Base-by-base conservation (phyloP, 2,797 vertebrate species). In the Epinephelus awoara region DNA sequence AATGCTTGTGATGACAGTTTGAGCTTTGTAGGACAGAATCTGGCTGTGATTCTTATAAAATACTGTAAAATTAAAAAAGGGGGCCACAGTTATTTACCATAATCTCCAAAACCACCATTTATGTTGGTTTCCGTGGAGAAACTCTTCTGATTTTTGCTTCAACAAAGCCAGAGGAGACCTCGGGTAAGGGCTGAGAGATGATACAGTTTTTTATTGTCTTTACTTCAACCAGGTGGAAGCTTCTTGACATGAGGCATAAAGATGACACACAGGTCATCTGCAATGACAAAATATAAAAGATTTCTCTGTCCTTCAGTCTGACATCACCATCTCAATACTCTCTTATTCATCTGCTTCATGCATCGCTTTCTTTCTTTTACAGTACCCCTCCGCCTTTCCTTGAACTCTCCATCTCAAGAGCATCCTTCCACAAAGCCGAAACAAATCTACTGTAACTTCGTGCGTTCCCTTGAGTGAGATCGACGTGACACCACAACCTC, bases 371-470 rank as follows among this genome's bases (percentile, higher is more conserved):
- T 67, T 46, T 65, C 5, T 19, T 34, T 23, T 12, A 52, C 2
- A 40, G 2, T 51, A 15, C 9, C 1, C 13, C 25, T 5, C 29
- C 21, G 29, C 10, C 13, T 68, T 79, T 62, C 44, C 34, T 50
- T 81, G 54, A 80, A 64, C 58, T 40, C 58, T 66, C 68, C 58
- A 67, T 72, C 72, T 72, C 15, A 46, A 80, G 73, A 65, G 54
- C 62, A 69, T 77, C 62, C 80, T 78, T 81, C 78, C 54, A 56
- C 21, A 38, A 74, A 83, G 59, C 54, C 65, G 59, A 81, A 84
- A 80, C 74, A 88, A 89, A 88, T 77, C 66, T 44, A 44, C 54
- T 56, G 67, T 57, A 14, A 25, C 47, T 80, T 34, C 61, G 69
- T 62, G 49, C 38, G 27, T 72, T 85, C 65, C 66, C 71, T 14